Evolutionary conservation across 2,888 invertebrate species (phyloP).

Genomic region (Agrilus cyanescens): DNA sequence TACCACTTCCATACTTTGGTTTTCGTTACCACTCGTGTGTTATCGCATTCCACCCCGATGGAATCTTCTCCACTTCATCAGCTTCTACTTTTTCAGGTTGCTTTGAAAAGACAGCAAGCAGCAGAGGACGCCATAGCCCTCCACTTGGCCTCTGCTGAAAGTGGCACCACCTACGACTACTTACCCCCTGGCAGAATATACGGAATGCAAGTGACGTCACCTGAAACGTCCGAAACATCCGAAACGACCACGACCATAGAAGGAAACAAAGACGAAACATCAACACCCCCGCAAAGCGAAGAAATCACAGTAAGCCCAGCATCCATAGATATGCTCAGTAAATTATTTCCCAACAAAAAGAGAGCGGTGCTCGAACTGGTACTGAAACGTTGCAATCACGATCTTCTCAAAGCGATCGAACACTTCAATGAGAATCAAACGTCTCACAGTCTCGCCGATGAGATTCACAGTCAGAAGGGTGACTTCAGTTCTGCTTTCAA

Average conservation of each 20-base stretch:
- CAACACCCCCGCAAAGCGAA: constrained; percentile 6
- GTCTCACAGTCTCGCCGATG: constrained; percentile 8
- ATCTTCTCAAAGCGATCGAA: constrained; percentile 80
- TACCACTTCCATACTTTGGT: too few species aligned
- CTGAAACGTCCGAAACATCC: constrained; percentile 36
- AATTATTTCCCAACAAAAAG: constrained; percentile 84
- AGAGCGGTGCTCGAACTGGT: constrained; percentile 80
- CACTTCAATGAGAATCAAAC: constrained; percentile 49
- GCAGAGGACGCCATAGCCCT: constrained; percentile 94
- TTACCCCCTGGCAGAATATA: constrained; percentile 86
- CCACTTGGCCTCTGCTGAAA: constrained; percentile 76
- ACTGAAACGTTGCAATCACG: constrained; percentile 84
- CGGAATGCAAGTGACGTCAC: constrained; percentile 74
- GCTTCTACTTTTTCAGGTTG: constrained; percentile 52
- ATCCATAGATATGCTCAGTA: constrained; percentile 72
- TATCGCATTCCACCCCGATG: too few species aligned
- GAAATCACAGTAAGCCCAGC: constrained; percentile 47
- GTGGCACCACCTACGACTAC: constrained; percentile 57
- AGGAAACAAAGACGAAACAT: constrained; percentile 3
- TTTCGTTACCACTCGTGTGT: too few species aligned
- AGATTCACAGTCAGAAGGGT: constrained; percentile 19
- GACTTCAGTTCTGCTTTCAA: constrained; percentile 30
- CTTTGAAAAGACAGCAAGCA: constrained; percentile 90
- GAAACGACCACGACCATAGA: constrained; percentile 4
- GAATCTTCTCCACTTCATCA: too few species aligned